Percentiles rank a stretch among this genome's conserved stretches.
These are phyloP conservation scores for Pogonomyrmex californicus DNA, from an alignment of 1,140 invertebrate species.

Conservation along the genomic window DNA sequence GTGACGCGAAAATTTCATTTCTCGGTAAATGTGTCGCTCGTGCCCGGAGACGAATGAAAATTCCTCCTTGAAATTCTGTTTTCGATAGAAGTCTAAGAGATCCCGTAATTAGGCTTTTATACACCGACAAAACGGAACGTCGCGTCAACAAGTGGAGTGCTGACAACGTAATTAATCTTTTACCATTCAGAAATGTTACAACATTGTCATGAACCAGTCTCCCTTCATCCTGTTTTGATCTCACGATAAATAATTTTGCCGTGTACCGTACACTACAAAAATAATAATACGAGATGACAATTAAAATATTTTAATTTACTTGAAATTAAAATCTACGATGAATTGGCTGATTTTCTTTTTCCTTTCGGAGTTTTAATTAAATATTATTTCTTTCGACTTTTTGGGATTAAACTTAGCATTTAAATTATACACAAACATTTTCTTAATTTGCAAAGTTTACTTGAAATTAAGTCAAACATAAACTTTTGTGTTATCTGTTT, in stretches of 20 bases:
- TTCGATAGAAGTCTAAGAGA: constrained; percentile 16
- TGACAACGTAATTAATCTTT: constrained; percentile 31
- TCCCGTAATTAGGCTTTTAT: constrained; percentile 22
- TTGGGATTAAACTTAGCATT: neutral
- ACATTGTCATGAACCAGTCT: neutral
- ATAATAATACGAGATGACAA: neutral
- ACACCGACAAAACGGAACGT: constrained; percentile 24
- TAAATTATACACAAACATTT: constrained; percentile 1
- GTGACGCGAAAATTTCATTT: constrained; percentile 26
- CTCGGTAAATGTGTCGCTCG: constrained; percentile 7
- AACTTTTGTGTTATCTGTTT: neutral
- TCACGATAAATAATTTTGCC: constrained; percentile 16
- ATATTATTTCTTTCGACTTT: neutral
- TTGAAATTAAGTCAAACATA: constrained; percentile 5
- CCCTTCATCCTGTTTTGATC: constrained; percentile 14
- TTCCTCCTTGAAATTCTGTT: neutral
- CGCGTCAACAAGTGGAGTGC: neutral
- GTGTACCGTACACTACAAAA: neutral
- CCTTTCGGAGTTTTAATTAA: neutral
- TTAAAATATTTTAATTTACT: neutral
- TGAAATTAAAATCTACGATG: neutral
- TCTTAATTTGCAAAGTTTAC: neutral
- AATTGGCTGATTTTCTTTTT: neutral
- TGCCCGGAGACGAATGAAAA: neutral
- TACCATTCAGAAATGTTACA: neutral